A percentile compares a stretch with the other conserved stretches of the same genome.
Conservation (phyloP, 2,888 invertebrate genomes). For the Trachelus troglodyta region DNA sequence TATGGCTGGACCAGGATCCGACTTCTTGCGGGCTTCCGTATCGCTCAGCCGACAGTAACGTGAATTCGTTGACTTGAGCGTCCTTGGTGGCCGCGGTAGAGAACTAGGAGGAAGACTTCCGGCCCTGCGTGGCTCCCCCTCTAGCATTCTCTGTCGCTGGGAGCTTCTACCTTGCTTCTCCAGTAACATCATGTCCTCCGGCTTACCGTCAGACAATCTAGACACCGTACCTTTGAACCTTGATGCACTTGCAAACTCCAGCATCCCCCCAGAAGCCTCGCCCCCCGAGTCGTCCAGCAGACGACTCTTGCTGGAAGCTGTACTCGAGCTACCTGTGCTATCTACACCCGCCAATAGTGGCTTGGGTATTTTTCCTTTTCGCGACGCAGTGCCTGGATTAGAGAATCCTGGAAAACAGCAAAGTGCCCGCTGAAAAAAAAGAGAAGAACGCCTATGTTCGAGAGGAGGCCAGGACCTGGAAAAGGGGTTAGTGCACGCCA, state of each 20-base stretch:
- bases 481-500: slow-evolving; percentile 69
- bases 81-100: slow-evolving; percentile 76
- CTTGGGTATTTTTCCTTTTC: slow-evolving; percentile 82
- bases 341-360: slow-evolving; percentile 78
- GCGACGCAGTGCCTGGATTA: slow-evolving; percentile 80
- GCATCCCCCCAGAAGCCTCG: slow-evolving; percentile 59
- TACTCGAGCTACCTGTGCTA: slow-evolving; percentile 62
- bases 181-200: slow-evolving; percentile 78
- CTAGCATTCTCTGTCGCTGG: slow-evolving; percentile 77
- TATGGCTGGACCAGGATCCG: slow-evolving; percentile 51
- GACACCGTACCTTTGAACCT: slow-evolving; percentile 53
- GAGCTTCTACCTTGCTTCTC: slow-evolving; percentile 83
- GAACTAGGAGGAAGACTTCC: slow-evolving; percentile 80
- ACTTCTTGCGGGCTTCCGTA: slow-evolving; percentile 60
- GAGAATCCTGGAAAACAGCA: slow-evolving; percentile 88
- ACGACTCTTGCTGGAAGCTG: slow-evolving; percentile 62
- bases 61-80: slow-evolving; percentile 61
- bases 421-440: slow-evolving; percentile 82
- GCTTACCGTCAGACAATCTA: slow-evolving; percentile 67
- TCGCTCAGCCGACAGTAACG: slow-evolving; percentile 62
- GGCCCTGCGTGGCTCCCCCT: slow-evolving; percentile 57
- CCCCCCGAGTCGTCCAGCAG: slow-evolving; percentile 57
- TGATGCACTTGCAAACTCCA: slow-evolving; percentile 56
- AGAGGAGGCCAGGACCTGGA: slow-evolving; percentile 59
- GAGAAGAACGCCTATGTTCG: slow-evolving; percentile 67